Base-by-base conservation (phyloP, 1,140 invertebrate species). In the Anadara kagoshimensis region DNA sequence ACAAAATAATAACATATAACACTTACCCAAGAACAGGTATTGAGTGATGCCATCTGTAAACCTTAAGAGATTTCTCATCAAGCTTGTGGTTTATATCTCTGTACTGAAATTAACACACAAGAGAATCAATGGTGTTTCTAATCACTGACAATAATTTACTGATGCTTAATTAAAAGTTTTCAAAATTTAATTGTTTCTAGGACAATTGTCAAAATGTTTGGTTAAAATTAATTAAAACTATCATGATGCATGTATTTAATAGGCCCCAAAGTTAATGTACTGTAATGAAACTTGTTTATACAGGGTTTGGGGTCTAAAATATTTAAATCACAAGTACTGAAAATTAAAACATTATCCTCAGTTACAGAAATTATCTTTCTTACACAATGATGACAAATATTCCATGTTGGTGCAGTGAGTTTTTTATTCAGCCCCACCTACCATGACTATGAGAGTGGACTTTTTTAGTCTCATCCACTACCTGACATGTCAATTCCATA, bases 41-140 rank as follows among this genome's bases (percentile, higher is more conserved):
- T 12, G 86, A 88, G 26, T 82, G 78, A 62, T 87, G 87, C 22
- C 80, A 68, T 69, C 85, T 73, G 69, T 89, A 89, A 24, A 86
- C 18, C 20, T 73, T 66, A 18, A 89, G 73, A 26, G 83, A 75
- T 16, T 61, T 68, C 14, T 69, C 61, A 36, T 84, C 82, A 47
- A 88, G 67, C 69, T 85, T 86, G 67, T 88, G 87, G 59, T 80
- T 73, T n/a, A 88, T 87, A 12, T 85, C 84, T 0, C 87, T 81
- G 58, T 86, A 86, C 84, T 85, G 68, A 18, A 78, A 77, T 45
- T 8, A 73, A 8, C 36, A 53, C 11, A 54, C 10, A 72, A 57
- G 56, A 45, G 2, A 49, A 49, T 47, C 8, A 47, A 47, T 8
- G 8, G 45, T 47, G 8, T 47, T 10, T 8, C 8, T 47, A 47